These are phyloP conservation scores for Cyanocitta stelleri DNA, from an alignment of 2,113 vertebrate genomes.

Conservation along the genomic window DNA sequence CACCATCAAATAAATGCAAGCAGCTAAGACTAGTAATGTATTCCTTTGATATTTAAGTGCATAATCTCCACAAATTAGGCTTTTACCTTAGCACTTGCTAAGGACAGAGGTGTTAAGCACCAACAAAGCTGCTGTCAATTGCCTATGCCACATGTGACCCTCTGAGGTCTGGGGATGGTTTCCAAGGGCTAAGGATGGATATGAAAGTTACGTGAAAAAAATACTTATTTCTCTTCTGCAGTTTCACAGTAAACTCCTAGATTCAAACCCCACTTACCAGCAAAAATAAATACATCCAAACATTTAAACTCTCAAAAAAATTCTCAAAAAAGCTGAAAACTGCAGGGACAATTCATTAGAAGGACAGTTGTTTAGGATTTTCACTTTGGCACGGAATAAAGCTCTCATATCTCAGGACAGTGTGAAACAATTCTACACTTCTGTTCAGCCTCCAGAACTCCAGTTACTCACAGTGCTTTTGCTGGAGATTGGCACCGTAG, in stretches of 20 bases:
- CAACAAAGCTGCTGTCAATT: neutral
- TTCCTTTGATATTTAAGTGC: neutral
- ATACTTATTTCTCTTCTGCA: neutral
- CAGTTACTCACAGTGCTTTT: neutral
- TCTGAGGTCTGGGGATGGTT: neutral
- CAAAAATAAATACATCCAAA: neutral
- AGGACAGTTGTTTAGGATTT: neutral
- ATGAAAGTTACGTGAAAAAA: neutral
- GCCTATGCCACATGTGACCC: accelerated
- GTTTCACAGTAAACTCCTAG: neutral
- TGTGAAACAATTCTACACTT: neutral
- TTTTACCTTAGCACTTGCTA: neutral
- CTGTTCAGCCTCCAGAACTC: neutral
- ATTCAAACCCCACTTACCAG: neutral
- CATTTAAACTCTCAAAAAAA: neutral
- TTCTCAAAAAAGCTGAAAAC: neutral
- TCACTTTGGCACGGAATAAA: neutral
- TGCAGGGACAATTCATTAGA: neutral
- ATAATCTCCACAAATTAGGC: neutral
- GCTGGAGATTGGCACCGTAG: neutral
- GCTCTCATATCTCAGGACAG: neutral
- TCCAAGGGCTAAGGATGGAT: neutral
- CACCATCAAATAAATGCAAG: neutral
- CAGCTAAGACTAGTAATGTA: neutral
- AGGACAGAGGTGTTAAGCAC: neutral